phyloP scores from a whole-genome alignment of 2,888 invertebrate species.

The Hartigia nigra region DNA sequence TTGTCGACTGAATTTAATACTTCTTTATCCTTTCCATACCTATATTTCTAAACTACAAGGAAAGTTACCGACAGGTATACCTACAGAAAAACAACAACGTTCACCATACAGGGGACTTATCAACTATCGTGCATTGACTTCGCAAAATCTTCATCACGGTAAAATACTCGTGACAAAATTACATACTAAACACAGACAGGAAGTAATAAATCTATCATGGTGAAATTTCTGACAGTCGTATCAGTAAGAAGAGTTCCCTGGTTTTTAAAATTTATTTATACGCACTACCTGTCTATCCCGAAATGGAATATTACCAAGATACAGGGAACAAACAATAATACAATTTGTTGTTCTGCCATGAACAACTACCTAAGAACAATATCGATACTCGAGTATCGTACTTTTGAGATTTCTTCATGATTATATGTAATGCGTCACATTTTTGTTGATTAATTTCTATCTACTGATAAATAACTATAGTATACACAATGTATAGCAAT shows the following conservation, averaged over 20 bases:
- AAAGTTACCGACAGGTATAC: not conserved
- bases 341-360: not conserved
- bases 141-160: not conserved
- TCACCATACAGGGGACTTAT: not conserved
- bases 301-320: not conserved
- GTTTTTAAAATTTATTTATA: not conserved
- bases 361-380: not conserved
- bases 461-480: not conserved
- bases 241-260: not conserved
- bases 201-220: not conserved
- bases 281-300: not conserved
- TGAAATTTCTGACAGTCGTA: not conserved
- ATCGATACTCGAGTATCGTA: not conserved
- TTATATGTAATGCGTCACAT: not conserved
- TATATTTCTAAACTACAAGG: not conserved
- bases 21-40: not conserved
- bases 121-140: not conserved
- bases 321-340: not conserved
- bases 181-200: not conserved
- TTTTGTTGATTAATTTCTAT: not conserved
- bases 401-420: not conserved
- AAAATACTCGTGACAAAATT: not conserved
- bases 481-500: not conserved
- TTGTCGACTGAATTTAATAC: not conserved
- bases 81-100: not conserved